A percentile compares a stretch with the other conserved stretches of the same genome.
phyloP scores from a whole-genome alignment of 2,113 vertebrate species.

The Ceyx melanurus region DNA sequence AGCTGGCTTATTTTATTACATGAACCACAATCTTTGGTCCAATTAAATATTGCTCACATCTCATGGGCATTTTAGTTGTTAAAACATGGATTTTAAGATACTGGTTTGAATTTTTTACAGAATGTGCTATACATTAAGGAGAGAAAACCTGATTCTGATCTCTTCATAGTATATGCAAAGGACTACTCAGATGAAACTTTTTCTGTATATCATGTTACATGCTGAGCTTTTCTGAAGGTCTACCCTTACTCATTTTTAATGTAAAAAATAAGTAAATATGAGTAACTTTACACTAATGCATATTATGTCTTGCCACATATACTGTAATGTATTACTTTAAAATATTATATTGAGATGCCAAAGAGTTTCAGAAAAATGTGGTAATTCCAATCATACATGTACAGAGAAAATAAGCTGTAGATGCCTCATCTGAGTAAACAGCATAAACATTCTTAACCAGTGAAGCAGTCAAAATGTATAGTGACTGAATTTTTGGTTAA shows the following conservation, averaged over 20 bases:
- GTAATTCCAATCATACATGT: neutral
- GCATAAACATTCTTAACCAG: neutral
- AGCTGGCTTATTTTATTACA: conserved; percentile 33
- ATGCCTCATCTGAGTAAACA: neutral
- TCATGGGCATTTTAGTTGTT: neutral
- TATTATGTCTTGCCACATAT: neutral
- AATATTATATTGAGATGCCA: neutral
- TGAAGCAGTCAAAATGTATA: neutral
- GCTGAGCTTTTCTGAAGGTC: neutral
- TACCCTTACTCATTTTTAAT: neutral
- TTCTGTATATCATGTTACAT: neutral
- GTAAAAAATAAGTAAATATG: neutral
- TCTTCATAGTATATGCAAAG: conserved; percentile 31
- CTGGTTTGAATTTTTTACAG: conserved; percentile 6
- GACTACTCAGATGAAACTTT: conserved; percentile 64
- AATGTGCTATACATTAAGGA: conserved; percentile 31
- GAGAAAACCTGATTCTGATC: conserved; percentile 16
- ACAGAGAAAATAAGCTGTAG: neutral
- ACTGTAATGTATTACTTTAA: neutral
- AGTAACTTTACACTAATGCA: neutral
- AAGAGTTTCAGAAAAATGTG: conserved; percentile 25
- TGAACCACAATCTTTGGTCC: neutral
- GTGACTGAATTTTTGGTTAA: conserved; percentile 30
- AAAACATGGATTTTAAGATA: neutral
- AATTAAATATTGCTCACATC: neutral